A percentile compares a stretch with the other conserved stretches of the same genome.
Evolutionary conservation across 2,113 vertebrate species (phyloP).

Genomic region (Cygnus buccinator): DNA sequence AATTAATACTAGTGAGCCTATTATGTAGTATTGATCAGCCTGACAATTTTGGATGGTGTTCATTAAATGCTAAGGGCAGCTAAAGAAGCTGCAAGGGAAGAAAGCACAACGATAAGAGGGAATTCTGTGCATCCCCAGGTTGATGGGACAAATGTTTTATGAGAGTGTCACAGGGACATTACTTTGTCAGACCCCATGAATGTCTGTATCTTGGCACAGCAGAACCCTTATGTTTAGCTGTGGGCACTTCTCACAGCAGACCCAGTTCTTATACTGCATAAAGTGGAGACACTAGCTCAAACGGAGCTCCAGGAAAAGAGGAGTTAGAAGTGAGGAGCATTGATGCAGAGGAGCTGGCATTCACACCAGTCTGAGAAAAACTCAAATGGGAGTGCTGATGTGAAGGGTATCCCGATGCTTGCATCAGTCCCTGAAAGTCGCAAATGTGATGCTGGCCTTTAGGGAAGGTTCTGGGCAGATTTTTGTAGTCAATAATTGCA

Average conservation of each 20-base stretch:
- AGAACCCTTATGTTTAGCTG: fast-evolving
- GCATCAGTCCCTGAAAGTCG: neutral
- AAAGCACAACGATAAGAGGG: neutral
- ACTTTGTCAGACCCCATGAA: neutral
- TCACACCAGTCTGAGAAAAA: fast-evolving
- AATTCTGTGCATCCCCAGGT: neutral
- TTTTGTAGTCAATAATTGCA: neutral
- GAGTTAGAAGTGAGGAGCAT: neutral
- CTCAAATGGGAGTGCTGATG: neutral
- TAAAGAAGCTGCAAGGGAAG: neutral
- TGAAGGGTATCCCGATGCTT: neutral
- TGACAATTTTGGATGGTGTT: neutral
- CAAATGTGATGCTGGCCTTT: fast-evolving
- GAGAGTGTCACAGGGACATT: fast-evolving
- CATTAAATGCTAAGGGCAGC: neutral
- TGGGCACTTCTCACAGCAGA: neutral
- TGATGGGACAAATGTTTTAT: neutral
- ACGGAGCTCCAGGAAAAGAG: neutral
- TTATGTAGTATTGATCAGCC: neutral
- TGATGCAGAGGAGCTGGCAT: neutral
- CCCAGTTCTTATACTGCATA: fast-evolving
- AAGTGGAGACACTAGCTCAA: neutral
- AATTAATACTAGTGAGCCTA: neutral
- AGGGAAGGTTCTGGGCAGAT: neutral
- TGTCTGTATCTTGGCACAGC: neutral